Base-by-base conservation (phyloP, 2,888 invertebrate genomes). In the Ditula angustiorana region DNA sequence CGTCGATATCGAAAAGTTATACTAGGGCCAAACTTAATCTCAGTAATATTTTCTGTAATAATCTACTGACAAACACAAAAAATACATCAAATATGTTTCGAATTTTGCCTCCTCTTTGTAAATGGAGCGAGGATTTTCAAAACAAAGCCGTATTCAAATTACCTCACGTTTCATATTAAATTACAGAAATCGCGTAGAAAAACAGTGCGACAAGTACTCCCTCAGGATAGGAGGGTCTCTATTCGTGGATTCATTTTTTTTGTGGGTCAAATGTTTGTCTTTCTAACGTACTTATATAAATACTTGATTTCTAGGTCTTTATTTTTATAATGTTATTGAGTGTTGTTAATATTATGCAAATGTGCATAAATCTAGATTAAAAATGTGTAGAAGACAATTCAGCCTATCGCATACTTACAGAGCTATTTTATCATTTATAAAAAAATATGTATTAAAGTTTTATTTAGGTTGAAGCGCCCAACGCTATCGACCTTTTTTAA, bases 161-260 rank as follows among this genome's bases (percentile, higher is more conserved):
- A 85, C 70, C 75, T 81, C 86, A 86, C 83, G 83, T 85, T 80
- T 78, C 75, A 78, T 82, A 82, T 86, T 82, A 84, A 84, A 84
- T 81, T 77, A 81, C 73, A 77, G 74, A 30, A 33, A 44, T 56
- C 47, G 60, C 35, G 26, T 37, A 61, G 49, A 47, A 50, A 73
- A 76, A 74, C 72, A 73, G 61, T 5, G 47, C 11, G 47, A 13
- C 47, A 41, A 41, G 46, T 64, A 69, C 67, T 78, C 81, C 76
- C 79, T 69, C 69, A 77, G 82, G 85, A 80, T 72, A 69, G 73
- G 67, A 70, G 63, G 67, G 67, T 66, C 66, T 68, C 64, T 72
- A 74, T 80, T 80, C 74, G 76, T 72, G 77, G 76, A 30, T 46
- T 19, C 30, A 46, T 24, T 46, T 44, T 41, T 44, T 23, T 37